phyloP scores from a whole-genome alignment of 2,113 vertebrate genomes.

The Calonectris borealis region DNA sequence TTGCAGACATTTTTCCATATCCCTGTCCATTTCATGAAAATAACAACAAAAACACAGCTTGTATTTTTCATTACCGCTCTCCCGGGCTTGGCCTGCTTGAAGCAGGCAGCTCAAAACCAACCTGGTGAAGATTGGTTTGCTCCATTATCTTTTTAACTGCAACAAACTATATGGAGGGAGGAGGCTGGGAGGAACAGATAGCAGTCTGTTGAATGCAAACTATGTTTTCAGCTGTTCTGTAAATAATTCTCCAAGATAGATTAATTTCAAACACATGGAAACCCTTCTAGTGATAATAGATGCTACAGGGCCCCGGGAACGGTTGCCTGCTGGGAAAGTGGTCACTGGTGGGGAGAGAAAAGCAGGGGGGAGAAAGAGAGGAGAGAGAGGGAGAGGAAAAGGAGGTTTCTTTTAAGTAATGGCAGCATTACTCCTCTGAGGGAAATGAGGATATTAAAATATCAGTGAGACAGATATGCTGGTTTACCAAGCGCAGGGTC shows the following conservation, averaged over 20 bases:
- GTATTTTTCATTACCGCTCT: background rate
- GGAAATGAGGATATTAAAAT: background rate
- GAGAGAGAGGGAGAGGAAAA: background rate
- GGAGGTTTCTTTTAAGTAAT: background rate
- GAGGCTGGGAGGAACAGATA: background rate
- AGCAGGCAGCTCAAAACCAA: background rate
- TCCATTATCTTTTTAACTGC: background rate
- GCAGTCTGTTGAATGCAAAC: background rate
- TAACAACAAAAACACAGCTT: background rate
- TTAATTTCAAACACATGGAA: background rate
- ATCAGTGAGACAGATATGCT: accelerated
- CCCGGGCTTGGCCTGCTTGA: background rate
- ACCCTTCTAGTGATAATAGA: background rate
- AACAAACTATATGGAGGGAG: background rate
- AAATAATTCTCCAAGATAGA: background rate
- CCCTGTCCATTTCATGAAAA: background rate
- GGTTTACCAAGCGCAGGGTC: background rate
- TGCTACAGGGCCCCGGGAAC: accelerated
- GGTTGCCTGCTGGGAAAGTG: background rate
- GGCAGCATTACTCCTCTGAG: background rate
- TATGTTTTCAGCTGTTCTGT: background rate
- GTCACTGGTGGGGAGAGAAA: background rate
- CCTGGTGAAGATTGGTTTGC: background rate
- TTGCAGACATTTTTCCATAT: background rate
- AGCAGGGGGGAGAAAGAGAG: background rate